Evolutionary conservation across 2,113 vertebrate genomes (phyloP).

Genomic region (Bubo scandiacus): DNA sequence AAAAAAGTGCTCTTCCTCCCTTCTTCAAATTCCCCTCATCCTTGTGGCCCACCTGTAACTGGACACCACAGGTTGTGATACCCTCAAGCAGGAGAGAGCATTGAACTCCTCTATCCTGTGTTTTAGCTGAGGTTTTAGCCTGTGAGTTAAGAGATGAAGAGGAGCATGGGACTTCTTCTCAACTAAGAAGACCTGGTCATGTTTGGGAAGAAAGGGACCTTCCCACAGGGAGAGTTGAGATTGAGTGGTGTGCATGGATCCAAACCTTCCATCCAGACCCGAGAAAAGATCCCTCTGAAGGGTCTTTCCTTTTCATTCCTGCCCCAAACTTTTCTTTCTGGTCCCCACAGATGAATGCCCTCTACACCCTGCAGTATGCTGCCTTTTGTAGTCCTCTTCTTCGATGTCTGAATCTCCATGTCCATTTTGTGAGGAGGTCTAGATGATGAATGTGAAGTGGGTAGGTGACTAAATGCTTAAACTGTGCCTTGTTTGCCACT

Average conservation of each 20-base stretch:
- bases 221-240: background rate
- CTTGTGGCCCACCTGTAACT: background rate
- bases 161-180: background rate
- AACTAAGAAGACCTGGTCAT: background rate
- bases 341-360: background rate
- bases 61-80: background rate
- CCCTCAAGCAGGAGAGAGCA: background rate
- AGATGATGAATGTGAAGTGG: background rate
- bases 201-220: background rate
- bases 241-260: background rate
- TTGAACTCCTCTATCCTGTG: background rate
- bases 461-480: background rate
- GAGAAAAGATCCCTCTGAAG: background rate
- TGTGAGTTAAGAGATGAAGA: background rate
- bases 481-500: background rate
- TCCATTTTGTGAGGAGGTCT: background rate
- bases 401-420: background rate
- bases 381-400: background rate
- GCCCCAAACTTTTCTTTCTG: background rate
- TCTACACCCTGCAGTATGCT: background rate
- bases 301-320: background rate
- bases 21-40: background rate
- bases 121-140: background rate
- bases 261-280: background rate
- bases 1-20: background rate